phyloP scores from a whole-genome alignment of 2,888 invertebrate genomes.

The Antheraea yamamai region DNA sequence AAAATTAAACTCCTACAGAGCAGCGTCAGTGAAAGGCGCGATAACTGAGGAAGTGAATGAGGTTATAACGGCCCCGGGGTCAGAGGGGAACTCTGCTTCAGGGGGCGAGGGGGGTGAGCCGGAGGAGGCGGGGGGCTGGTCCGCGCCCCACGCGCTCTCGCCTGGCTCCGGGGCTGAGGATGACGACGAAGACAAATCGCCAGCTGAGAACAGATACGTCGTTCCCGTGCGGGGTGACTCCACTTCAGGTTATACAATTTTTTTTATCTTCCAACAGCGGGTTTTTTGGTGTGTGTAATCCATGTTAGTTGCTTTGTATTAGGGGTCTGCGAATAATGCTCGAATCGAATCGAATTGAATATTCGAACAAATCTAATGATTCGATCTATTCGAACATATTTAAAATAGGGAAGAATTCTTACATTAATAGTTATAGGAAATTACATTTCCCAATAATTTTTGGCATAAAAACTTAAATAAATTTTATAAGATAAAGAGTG shows the following conservation, averaged over 20 bases:
- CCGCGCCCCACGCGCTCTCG: constrained; percentile 67
- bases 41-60: constrained; percentile 44
- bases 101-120: constrained; percentile 32
- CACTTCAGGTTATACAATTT: constrained; percentile 38
- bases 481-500: too few relatives aligned
- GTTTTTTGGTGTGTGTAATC: neutral
- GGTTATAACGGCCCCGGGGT: constrained; percentile 26
- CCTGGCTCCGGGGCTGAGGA: constrained; percentile 65
- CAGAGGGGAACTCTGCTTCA: constrained; percentile 34
- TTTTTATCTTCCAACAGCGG: neutral
- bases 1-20: constrained; percentile 44
- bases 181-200: constrained; percentile 50
- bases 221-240: constrained; percentile 56
- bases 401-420: too few relatives aligned
- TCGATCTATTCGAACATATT: too few relatives aligned
- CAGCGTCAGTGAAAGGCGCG: constrained; percentile 63
- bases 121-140: constrained; percentile 48
- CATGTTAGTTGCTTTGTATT: too few relatives aligned
- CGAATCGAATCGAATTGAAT: too few relatives aligned
- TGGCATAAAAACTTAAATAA: too few relatives aligned
- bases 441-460: too few relatives aligned
- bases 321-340: too few relatives aligned
- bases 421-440: too few relatives aligned
- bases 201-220: constrained; percentile 47
- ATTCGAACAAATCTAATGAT: too few relatives aligned